Conservation (phyloP, 1,140 invertebrate genomes). For the Sycophaga agraensis region DNA sequence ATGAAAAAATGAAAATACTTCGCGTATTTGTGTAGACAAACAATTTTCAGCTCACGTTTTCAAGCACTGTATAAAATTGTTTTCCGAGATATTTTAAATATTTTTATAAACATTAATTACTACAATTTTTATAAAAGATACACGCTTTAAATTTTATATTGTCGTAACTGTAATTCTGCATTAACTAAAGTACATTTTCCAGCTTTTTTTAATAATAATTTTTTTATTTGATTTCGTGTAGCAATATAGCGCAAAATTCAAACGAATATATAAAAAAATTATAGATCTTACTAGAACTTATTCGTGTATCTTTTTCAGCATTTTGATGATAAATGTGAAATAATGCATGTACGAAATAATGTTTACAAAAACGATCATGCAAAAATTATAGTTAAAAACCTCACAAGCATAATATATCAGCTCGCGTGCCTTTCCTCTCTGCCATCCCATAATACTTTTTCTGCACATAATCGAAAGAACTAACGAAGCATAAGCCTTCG, state of each 20-base stretch:
- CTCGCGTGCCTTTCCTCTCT: constrained; percentile 48
- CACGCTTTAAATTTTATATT: not conserved
- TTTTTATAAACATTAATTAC: constrained; percentile 16
- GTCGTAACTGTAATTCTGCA: not conserved
- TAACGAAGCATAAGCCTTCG: constrained; percentile 24
- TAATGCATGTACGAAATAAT: constrained; percentile 13
- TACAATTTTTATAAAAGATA: not conserved
- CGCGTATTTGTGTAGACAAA: not conserved
- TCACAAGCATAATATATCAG: constrained; percentile 50
- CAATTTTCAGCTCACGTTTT: not conserved
- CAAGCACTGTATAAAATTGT: not conserved
- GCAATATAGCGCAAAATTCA: not conserved
- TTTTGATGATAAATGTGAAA: constrained; percentile 17
- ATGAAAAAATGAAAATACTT: too few relatives aligned
- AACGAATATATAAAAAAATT: too few relatives aligned
- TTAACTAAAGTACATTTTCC: not conserved
- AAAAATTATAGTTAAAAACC: constrained; percentile 48
- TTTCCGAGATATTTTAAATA: not conserved
- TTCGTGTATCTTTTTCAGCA: not conserved
- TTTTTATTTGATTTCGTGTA: not conserved
- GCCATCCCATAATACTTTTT: constrained; percentile 15
- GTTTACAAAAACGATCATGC: constrained; percentile 40
- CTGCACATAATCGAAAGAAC: constrained; percentile 9
- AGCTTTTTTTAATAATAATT: too few relatives aligned
- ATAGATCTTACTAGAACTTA: not conserved